These are phyloP conservation scores for Mellivora capensis DNA, from an alignment of 2,113 vertebrate genomes.

Conservation along the genomic window DNA sequence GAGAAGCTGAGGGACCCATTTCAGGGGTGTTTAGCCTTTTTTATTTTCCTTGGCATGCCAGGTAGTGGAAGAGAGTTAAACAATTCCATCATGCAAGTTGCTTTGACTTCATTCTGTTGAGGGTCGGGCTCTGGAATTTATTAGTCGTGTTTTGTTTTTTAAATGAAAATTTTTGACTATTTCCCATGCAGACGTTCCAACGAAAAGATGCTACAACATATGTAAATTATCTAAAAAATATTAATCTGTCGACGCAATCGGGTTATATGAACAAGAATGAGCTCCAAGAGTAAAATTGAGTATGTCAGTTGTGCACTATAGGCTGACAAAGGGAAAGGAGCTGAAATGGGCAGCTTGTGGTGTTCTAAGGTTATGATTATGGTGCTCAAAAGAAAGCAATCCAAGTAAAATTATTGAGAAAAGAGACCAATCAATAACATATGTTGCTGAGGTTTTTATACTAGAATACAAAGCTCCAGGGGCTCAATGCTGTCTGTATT, in stretches of 20 bases:
- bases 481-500: not conserved
- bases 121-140: not conserved
- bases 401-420: constrained; percentile 36
- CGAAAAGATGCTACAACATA: constrained; percentile 36
- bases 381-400: constrained; percentile 52
- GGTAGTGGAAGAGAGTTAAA: not conserved
- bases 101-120: not conserved
- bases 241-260: constrained; percentile 9
- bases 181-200: constrained; percentile 42
- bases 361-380: constrained; percentile 40
- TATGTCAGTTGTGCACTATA: constrained; percentile 41
- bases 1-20: not conserved
- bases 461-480: not conserved
- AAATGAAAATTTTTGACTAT: constrained; percentile 16
- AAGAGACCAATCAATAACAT: not conserved
- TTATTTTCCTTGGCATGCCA: not conserved
- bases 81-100: not conserved
- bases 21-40: not conserved
- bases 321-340: constrained; percentile 44
- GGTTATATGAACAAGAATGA: not conserved
- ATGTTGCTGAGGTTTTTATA: constrained; percentile 29
- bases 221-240: constrained; percentile 56
- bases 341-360: not conserved
- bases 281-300: not conserved
- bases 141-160: not conserved